phyloP scores from a whole-genome alignment of 2,113 vertebrate species.

The Lepisosteus osseus region DNA sequence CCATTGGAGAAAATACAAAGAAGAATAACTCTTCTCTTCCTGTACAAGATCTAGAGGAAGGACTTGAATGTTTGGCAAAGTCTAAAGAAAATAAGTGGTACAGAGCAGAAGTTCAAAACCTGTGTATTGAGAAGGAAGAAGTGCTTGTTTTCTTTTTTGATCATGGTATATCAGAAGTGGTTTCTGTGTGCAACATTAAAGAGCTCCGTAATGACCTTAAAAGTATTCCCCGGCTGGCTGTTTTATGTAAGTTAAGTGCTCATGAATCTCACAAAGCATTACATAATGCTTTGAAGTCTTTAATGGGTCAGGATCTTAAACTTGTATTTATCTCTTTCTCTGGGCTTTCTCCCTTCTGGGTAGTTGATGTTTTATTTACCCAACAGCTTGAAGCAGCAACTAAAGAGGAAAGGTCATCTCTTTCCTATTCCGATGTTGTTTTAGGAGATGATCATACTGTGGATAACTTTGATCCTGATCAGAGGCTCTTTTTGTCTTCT shows the following conservation, averaged over 20 bases:
- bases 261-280: slow-evolving; percentile 37
- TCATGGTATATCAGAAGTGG: slow-evolving; percentile 51
- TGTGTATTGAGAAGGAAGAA: slow-evolving; percentile 32
- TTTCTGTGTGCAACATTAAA: slow-evolving; percentile 46
- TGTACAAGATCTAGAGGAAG: slow-evolving; percentile 52
- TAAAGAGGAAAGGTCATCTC: slow-evolving; percentile 1
- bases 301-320: slow-evolving; percentile 51
- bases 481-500: slow-evolving; percentile 41
- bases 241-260: slow-evolving; percentile 63
- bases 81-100: slow-evolving; percentile 54
- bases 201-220: slow-evolving; percentile 31
- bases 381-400: slow-evolving; percentile 35
- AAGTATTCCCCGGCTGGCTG: slow-evolving; percentile 58
- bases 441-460: background rate
- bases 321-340: slow-evolving; percentile 61
- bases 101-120: slow-evolving; percentile 56
- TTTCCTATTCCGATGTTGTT: background rate
- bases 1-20: slow-evolving; percentile 43
- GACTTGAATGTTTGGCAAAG: slow-evolving; percentile 64
- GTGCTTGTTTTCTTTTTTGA: slow-evolving; percentile 67
- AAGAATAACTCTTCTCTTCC: slow-evolving; percentile 29
- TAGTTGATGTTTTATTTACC: slow-evolving; percentile 56
- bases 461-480: slow-evolving; percentile 8
- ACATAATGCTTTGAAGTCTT: slow-evolving; percentile 31
- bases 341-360: slow-evolving; percentile 52